Evolutionary conservation across 2,888 invertebrate species (phyloP).

Genomic region (Limenitis camilla): DNA sequence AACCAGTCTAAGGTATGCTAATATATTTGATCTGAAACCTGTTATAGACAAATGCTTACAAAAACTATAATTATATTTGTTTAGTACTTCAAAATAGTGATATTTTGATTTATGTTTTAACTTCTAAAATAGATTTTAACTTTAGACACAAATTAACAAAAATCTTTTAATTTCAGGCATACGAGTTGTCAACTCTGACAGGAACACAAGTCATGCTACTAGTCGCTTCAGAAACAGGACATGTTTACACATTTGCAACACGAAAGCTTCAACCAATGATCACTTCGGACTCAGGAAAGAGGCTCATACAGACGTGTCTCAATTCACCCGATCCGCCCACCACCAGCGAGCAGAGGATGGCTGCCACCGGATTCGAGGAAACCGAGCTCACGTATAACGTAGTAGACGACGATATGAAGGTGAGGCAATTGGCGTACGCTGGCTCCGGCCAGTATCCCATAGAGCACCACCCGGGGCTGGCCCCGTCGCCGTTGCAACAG

Average conservation of each 20-base stretch:
- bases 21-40: conserved; percentile 17
- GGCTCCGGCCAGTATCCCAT: conserved; percentile 82
- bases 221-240: conserved; percentile 98
- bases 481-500: conserved; percentile 79
- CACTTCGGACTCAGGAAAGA: conserved; percentile 97
- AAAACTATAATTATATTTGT: conserved; percentile 18
- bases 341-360: conserved; percentile 95
- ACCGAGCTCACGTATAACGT: conserved; percentile 98
- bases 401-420: conserved; percentile 96
- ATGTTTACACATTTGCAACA: conserved; percentile 99
- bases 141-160: conserved; percentile 2
- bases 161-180: conserved; percentile 82
- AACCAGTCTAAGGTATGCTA: conserved; percentile 23
- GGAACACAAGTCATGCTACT: conserved; percentile 99
- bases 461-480: conserved; percentile 78
- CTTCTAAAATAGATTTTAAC: too few species aligned
- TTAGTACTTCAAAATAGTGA: neutral
- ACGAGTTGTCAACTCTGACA: conserved; percentile 98
- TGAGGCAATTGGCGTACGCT: conserved; percentile 95
- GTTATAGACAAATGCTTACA: conserved; percentile 34
- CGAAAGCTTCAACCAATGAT: conserved; percentile 99
- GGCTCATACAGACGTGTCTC: conserved; percentile 98
- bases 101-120: too few species aligned
- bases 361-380: conserved; percentile 98
- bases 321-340: conserved; percentile 95